Evolutionary conservation across 1,140 invertebrate species (phyloP), one percentile per base, ranked within the genome.

Genomic region (Heliothis virescens): DNA sequence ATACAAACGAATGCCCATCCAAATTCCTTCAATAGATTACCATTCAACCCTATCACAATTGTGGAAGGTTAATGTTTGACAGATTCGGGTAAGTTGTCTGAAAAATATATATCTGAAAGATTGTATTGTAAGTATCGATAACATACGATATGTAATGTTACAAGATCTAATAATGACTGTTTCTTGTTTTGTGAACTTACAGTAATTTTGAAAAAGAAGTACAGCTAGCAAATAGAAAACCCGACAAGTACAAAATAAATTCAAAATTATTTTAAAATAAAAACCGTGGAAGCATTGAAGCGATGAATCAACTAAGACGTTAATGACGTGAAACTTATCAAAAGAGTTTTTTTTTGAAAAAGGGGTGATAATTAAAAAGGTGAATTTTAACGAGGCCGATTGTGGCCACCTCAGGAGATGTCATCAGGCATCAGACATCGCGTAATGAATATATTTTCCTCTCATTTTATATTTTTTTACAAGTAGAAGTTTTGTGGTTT

Each of bases 321-420:
- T 85, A 83, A 85, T 83, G 81, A 82, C 57, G 79, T 60, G 62
- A 76, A 79, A 80, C 67, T 83, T 83, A 83, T 88, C 84, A 85
- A 83, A 81, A 77, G 75, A 72, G 82, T 83, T 80, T 62, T 76
- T 63, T 50, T 50, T 57, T 26, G 67, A 82, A 76, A 82, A 83
- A 81, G 79, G 57, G 47, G 69, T 63, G 71, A 83, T 87, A 86
- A 86, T 87, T 87, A 86, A 86, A 85, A 86, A 85, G 57, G 82
- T 83, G 81, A 86, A 86, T 83, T 85, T 83, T 87, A 87, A 86
- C 86, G 84, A 87, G 77, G 53, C 80, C 52, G 84, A 83, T 87
- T 87, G 84, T 85, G 73, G 79, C 48, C 52, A 21, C 12, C 71
- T 74, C 29, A 74, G 53, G 21, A 47, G 71, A 26, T 69, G 65